phyloP scores from a whole-genome alignment of 2,113 vertebrate genomes.

The Stomatorhinus ivindoensis region DNA sequence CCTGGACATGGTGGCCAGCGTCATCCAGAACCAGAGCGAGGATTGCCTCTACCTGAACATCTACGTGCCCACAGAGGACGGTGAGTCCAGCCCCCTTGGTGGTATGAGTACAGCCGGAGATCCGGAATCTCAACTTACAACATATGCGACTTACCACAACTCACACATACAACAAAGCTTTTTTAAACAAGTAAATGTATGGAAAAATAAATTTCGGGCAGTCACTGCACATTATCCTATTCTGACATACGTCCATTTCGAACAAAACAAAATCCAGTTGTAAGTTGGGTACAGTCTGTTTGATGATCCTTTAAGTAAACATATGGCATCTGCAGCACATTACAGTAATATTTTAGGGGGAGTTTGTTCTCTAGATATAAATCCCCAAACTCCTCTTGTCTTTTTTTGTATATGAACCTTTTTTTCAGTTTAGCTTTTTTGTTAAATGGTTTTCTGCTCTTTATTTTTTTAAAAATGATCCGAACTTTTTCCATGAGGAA shows the following conservation, averaged over 20 bases:
- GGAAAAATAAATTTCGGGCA: background rate
- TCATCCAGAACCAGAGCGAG: conserved; percentile 87
- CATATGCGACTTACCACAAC: background rate
- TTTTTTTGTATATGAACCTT: background rate
- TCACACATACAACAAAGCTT: background rate
- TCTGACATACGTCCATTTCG: background rate
- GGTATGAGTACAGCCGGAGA: background rate
- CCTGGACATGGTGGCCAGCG: conserved; percentile 76
- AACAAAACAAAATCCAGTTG: background rate
- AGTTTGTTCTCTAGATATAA: background rate
- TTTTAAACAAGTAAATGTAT: background rate
- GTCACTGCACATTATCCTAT: background rate
- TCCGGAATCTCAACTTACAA: background rate
- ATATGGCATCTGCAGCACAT: background rate
- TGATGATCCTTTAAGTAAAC: background rate
- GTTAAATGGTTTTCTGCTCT: background rate
- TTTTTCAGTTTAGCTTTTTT: background rate
- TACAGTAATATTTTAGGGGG: background rate
- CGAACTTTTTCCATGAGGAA: background rate
- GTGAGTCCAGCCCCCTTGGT: conserved; percentile 56
- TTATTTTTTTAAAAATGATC: background rate
- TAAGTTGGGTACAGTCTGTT: background rate
- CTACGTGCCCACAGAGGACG: conserved; percentile 87
- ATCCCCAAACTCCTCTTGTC: background rate
- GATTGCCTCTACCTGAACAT: conserved; percentile 91